Evolutionary conservation across 2,888 invertebrate species (phyloP).

Genomic region (Eristalinus aeneus): DNA sequence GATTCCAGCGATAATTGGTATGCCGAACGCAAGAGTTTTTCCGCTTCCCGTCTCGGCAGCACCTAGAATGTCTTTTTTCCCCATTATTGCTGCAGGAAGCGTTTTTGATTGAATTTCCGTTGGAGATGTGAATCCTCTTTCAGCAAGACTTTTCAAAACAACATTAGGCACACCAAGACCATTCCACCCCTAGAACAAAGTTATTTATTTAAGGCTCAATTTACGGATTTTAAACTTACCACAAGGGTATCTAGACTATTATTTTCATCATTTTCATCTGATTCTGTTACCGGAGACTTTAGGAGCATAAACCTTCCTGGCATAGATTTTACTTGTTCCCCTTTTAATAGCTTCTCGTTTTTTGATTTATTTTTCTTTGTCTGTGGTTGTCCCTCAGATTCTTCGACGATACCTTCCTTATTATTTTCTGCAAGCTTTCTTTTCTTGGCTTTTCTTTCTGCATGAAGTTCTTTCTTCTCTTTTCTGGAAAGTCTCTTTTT

Average conservation of each 20-base stretch:
- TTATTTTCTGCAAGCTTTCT: conserved; percentile 74
- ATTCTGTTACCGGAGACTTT: conserved; percentile 62
- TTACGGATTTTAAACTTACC: conserved; percentile 50
- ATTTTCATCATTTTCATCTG: conserved; percentile 62
- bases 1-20: conserved; percentile 94
- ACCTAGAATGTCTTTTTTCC: conserved; percentile 95
- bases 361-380: conserved; percentile 73
- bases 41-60: conserved; percentile 99
- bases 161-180: conserved; percentile 84
- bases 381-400: conserved; percentile 9
- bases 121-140: conserved; percentile 89
- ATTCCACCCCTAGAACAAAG: conserved; percentile 83
- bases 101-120: conserved; percentile 93
- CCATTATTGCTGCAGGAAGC: conserved; percentile 92
- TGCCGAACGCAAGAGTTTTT: conserved; percentile 98
- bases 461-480: conserved; percentile 40
- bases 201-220: not conserved
- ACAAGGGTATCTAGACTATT: conserved; percentile 74
- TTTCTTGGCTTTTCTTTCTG: conserved; percentile 73
- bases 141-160: conserved; percentile 88
- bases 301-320: conserved; percentile 52
- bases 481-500: conserved; percentile 26
- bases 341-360: conserved; percentile 70
- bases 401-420: conserved; percentile 71
- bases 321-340: conserved; percentile 51